Conservation (phyloP, 2,113 vertebrate species). For the Chionodraco myersi region DNA sequence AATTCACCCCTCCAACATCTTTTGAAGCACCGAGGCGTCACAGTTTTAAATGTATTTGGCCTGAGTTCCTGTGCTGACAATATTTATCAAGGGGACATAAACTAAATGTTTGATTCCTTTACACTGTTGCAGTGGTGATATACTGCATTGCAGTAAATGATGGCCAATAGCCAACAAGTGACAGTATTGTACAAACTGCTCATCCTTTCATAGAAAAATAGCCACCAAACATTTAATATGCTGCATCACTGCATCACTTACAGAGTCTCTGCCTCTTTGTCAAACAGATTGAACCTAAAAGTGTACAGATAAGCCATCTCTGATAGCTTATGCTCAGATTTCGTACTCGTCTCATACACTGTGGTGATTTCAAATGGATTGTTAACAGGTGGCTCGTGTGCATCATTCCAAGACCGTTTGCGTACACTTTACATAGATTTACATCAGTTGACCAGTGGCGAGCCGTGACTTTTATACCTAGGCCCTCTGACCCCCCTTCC, state of each 20-base stretch:
- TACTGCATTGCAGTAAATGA: slow-evolving; percentile 74
- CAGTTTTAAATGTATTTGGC: slow-evolving; percentile 35
- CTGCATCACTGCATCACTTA: slow-evolving; percentile 19
- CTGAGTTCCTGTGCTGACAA: slow-evolving; percentile 22
- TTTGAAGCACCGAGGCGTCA: slow-evolving; percentile 43
- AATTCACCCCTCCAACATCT: slow-evolving; percentile 49
- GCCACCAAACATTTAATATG: slow-evolving; percentile 16
- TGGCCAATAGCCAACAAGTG: slow-evolving; percentile 65
- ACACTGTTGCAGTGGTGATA: slow-evolving; percentile 53
- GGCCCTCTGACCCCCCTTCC: too few relatives aligned
- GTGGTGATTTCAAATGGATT: slow-evolving; percentile 3
- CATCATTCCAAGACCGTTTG: slow-evolving; percentile 40
- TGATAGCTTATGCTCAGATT: slow-evolving; percentile 9
- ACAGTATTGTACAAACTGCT: slow-evolving; percentile 44
- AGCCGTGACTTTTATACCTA: too few relatives aligned
- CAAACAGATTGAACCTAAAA: neutral
- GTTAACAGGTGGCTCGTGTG: slow-evolving; percentile 43
- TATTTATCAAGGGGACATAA: slow-evolving; percentile 42
- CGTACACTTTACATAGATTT: slow-evolving; percentile 75
- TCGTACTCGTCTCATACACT: neutral
- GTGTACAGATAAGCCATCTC: neutral
- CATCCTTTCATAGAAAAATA: slow-evolving; percentile 50
- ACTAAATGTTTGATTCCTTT: slow-evolving; percentile 57
- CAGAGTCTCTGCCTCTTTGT: neutral
- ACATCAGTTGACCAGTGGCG: slow-evolving; percentile 56